Evolutionary conservation across 1,140 invertebrate species (phyloP).

Genomic region (Drosophila kepulauana): DNA sequence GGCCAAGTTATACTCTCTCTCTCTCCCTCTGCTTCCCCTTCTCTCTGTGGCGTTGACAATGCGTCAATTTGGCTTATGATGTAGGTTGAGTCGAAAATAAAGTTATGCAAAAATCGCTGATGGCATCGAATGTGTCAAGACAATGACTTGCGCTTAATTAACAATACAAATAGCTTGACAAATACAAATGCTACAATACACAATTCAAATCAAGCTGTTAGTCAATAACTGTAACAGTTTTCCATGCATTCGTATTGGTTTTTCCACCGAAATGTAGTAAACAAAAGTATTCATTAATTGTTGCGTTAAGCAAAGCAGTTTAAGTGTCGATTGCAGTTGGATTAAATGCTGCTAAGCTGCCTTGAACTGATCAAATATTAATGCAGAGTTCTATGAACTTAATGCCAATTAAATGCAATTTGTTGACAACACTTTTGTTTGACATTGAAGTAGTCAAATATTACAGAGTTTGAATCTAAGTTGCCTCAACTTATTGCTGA

Average conservation of each 20-base stretch:
- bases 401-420: background rate
- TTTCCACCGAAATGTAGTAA: background rate
- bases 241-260: background rate
- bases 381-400: background rate
- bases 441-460: too few relatives aligned
- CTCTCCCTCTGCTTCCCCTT: background rate
- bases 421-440: too few relatives aligned
- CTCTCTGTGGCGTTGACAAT: slow-evolving; percentile 18
- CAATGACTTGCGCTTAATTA: slow-evolving; percentile 44
- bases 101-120: slow-evolving; percentile 45
- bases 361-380: background rate
- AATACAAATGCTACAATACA: background rate
- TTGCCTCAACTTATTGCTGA: too few relatives aligned
- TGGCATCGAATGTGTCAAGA: slow-evolving; percentile 14
- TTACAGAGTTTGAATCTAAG: too few relatives aligned
- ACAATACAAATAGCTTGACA: slow-evolving; percentile 21
- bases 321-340: background rate
- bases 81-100: slow-evolving; percentile 7
- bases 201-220: background rate
- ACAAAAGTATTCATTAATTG: background rate
- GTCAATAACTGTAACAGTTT: slow-evolving; percentile 3
- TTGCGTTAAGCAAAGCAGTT: background rate
- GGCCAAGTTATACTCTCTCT: slow-evolving; percentile 20
- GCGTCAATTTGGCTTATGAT: slow-evolving; percentile 29
- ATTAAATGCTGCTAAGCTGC: background rate